Evolutionary conservation across 2,113 vertebrate genomes (phyloP).

Genomic region (Dasyornis broadbenti): DNA sequence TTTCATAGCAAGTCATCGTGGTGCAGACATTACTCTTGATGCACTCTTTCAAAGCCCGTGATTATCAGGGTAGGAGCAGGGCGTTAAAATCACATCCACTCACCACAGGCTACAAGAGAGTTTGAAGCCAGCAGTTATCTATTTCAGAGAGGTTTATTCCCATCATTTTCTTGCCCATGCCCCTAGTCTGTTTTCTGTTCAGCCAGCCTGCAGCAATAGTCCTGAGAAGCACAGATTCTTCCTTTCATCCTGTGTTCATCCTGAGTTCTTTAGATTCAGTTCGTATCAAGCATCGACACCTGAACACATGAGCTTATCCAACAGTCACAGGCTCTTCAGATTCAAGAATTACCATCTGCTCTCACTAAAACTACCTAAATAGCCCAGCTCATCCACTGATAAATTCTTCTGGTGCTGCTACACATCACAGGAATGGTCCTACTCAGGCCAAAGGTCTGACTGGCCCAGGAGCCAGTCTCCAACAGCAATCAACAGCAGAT

Average conservation of each 20-base stretch:
- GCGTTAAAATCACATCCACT: background rate
- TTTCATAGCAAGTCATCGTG: background rate
- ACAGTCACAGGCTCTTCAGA: background rate
- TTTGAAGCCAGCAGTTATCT: background rate
- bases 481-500: background rate
- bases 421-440: rapidly evolving
- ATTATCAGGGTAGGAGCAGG: background rate
- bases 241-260: background rate
- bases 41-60: background rate
- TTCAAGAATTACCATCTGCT: background rate
- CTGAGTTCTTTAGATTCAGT: background rate
- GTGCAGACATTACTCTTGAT: background rate
- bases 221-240: background rate
- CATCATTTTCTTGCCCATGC: background rate
- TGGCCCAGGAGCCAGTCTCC: background rate
- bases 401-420: background rate
- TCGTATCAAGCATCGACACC: background rate
- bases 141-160: background rate
- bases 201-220: background rate
- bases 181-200: background rate
- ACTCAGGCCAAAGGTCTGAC: background rate
- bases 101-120: background rate
- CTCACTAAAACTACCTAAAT: background rate
- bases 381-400: background rate
- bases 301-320: background rate